phyloP scores from a whole-genome alignment of 2,888 invertebrate species.

The Maniola hyperantus region DNA sequence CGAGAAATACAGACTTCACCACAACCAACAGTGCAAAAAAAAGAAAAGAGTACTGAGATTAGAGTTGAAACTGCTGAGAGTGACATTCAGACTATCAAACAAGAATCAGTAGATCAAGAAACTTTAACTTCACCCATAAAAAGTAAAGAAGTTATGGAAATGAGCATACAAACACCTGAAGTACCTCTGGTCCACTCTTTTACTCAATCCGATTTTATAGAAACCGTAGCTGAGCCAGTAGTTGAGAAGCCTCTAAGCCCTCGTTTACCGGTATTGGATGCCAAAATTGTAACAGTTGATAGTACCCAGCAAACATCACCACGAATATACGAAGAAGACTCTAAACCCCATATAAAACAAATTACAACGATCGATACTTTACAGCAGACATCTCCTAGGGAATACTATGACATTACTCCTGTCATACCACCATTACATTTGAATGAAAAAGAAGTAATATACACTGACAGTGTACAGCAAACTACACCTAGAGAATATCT shows the following conservation, averaged over 20 bases:
- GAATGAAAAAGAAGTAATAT: slow-evolving; percentile 47
- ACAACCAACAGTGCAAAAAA: slow-evolving; percentile 54
- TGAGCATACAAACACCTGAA: slow-evolving; percentile 69
- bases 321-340: slow-evolving; percentile 41
- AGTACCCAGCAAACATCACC: slow-evolving; percentile 53
- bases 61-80: slow-evolving; percentile 66
- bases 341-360: slow-evolving; percentile 40
- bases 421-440: slow-evolving; percentile 47
- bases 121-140: slow-evolving; percentile 67
- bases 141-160: slow-evolving; percentile 59
- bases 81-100: slow-evolving; percentile 64
- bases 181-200: slow-evolving; percentile 61
- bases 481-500: slow-evolving; percentile 48
- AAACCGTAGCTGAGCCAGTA: slow-evolving; percentile 44
- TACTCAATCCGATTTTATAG: slow-evolving; percentile 69
- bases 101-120: slow-evolving; percentile 63
- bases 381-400: slow-evolving; percentile 84
- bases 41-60: slow-evolving; percentile 70
- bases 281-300: slow-evolving; percentile 39
- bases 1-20: slow-evolving; percentile 83
- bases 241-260: slow-evolving; percentile 21
- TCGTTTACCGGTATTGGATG: slow-evolving; percentile 13
- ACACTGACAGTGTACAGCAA: slow-evolving; percentile 60
- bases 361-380: slow-evolving; percentile 52
- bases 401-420: slow-evolving; percentile 37